Base-by-base conservation (phyloP, 1,140 invertebrate genomes). In the Drosophila lini region DNA sequence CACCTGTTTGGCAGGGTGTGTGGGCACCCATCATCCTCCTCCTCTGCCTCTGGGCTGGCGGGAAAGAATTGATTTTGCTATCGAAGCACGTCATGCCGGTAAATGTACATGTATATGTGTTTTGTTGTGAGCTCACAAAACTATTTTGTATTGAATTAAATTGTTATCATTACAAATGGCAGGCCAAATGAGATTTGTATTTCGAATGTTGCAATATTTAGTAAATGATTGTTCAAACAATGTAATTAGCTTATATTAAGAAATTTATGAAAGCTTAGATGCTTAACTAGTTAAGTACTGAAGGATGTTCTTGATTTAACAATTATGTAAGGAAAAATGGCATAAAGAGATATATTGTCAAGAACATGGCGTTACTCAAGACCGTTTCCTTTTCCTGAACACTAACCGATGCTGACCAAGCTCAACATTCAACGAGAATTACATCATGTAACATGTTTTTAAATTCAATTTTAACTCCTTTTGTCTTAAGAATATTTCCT, bases 61-160 rank as follows among this genome's bases (percentile, higher is more conserved):
- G 44, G 36, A 80, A 74, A 61, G 71, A 91, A 91, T 91, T 85
- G 89, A 91, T 91, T 91, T 89, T 74, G 89, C 78, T 85, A 85
- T 85, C 89, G 75, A 69, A 61, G 79, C 89, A 91, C 81, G 89
- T 80, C 81, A 91, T 58, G 63, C 32, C 32, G 9, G 11, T 45
- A n/a, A n/a, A 42, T 45, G n/a, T 32, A 15, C 38, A 22, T 13
- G 16, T 67, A 16, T 22, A 22, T 22, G 22, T 22, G 22, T 22
- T 22, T 22, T 22, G 36, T 22, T 25, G 65, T 53, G 36, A 74
- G 50, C 74, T 65, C 67, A 74, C 52, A 69, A 56, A 83, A 90
- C 88, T 83, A 90, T 88, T 90, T 85, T 80, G 53, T 74, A 81
- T 86, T 88, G 74, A 89, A 89, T 89, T 89, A 91, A 91, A 90